A percentile compares a stretch with the other conserved stretches of the same genome.
phyloP scores from a whole-genome alignment of 2,888 invertebrate genomes.

The Calliphora vomitoria region DNA sequence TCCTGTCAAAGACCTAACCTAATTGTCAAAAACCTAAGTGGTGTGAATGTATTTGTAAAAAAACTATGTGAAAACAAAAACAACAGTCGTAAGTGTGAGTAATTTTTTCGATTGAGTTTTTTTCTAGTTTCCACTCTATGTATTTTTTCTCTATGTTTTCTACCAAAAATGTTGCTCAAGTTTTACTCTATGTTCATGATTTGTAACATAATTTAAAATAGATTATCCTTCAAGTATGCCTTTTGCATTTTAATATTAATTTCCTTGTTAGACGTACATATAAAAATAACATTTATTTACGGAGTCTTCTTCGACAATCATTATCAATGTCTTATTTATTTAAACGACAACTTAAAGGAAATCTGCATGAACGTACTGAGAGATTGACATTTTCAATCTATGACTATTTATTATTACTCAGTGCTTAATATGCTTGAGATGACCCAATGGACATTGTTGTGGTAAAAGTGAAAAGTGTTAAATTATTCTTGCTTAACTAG shows the following conservation, averaged over 20 bases:
- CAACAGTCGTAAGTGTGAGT: too few species aligned
- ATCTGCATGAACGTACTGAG: constrained; percentile 39
- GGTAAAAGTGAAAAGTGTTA: too few species aligned
- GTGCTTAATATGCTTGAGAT: background rate
- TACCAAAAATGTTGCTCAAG: background rate
- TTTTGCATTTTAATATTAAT: constrained; percentile 36
- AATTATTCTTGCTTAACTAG: too few species aligned
- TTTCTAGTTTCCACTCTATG: too few species aligned
- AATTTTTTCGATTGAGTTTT: too few species aligned
- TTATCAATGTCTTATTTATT: constrained; percentile 55
- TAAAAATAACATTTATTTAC: constrained; percentile 47
- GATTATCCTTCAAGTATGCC: background rate
- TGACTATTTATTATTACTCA: constrained; percentile 26
- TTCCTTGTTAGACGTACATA: background rate
- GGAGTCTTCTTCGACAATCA: constrained; percentile 38
- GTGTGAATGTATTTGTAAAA: too few species aligned
- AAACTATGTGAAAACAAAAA: too few species aligned
- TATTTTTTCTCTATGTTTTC: too few species aligned
- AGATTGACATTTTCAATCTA: constrained; percentile 58
- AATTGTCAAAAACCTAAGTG: too few species aligned
- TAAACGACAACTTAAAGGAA: constrained; percentile 45
- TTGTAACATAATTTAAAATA: background rate
- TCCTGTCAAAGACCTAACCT: too few species aligned
- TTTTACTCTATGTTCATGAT: background rate
- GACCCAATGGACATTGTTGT: constrained; percentile 18